Evolutionary conservation across 2,888 invertebrate species (phyloP).

Genomic region (Icerya purchasi): DNA sequence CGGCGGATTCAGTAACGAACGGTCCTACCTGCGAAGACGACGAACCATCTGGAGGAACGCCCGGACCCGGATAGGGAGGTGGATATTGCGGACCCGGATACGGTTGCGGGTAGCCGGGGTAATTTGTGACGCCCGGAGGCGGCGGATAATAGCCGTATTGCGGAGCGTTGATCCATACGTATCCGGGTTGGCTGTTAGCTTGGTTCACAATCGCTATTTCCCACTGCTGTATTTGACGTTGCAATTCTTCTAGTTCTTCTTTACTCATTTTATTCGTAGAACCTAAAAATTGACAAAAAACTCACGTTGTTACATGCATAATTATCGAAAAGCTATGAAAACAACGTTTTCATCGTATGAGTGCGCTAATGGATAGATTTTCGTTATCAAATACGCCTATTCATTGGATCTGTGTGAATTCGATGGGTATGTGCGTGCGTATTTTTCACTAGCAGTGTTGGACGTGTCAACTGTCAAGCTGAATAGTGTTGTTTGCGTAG

Average conservation of each 20-base stretch:
- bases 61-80: slow-evolving; percentile 1
- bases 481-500: too few relatives aligned
- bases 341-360: too few relatives aligned
- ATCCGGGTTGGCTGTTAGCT: slow-evolving; percentile 10
- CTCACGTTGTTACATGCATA: too few relatives aligned
- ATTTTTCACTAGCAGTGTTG: too few relatives aligned
- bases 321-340: too few relatives aligned
- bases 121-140: slow-evolving; percentile 12
- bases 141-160: slow-evolving; percentile 15
- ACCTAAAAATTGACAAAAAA: too few relatives aligned
- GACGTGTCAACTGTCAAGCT: too few relatives aligned
- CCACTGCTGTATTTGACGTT: slow-evolving; percentile 19
- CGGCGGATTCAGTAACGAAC: not conserved
- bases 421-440: too few relatives aligned
- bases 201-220: slow-evolving; percentile 17
- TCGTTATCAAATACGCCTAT: too few relatives aligned
- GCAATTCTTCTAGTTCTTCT: slow-evolving; percentile 12
- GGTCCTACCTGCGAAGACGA: not conserved
- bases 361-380: too few relatives aligned
- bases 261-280: not conserved
- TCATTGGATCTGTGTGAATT: too few relatives aligned
- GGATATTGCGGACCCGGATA: slow-evolving; percentile 11
- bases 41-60: not conserved
- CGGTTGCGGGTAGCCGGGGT: slow-evolving; percentile 13
- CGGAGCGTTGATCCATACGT: slow-evolving; percentile 15